A percentile compares a stretch with the other conserved stretches of the same genome.
These are phyloP conservation scores for Carduelis carduelis DNA, from an alignment of 2,797 vertebrate genomes.

Conservation along the genomic window DNA sequence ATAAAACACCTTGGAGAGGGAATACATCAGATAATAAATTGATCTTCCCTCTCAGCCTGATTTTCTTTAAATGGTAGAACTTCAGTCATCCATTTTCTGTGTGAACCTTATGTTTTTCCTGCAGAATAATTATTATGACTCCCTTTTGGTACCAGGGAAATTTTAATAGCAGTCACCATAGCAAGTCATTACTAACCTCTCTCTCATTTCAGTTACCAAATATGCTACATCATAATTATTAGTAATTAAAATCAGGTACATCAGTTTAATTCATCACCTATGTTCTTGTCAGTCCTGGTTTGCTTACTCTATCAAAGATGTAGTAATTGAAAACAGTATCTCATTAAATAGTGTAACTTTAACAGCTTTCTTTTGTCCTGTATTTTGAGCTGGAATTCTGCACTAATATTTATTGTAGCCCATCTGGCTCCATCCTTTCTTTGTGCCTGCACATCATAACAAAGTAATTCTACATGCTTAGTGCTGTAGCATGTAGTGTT, in stretches of 20 bases:
- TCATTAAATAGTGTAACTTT: slow-evolving; percentile 44
- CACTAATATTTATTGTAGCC: neutral
- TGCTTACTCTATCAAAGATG: slow-evolving; percentile 5
- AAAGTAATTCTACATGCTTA: neutral
- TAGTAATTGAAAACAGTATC: slow-evolving; percentile 32
- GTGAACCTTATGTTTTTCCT: slow-evolving; percentile 2
- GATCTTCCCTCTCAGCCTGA: neutral
- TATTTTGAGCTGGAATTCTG: slow-evolving; percentile 21
- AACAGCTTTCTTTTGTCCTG: slow-evolving; percentile 1
- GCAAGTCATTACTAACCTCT: slow-evolving; percentile 27
- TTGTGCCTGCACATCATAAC: neutral
- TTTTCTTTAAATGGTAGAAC: slow-evolving; percentile 12
- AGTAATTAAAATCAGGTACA: slow-evolving; percentile 59
- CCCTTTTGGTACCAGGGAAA: slow-evolving; percentile 21
- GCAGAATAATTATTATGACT: slow-evolving; percentile 24
- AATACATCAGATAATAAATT: neutral
- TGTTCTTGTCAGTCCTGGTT: slow-evolving; percentile 38
- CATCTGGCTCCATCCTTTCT: slow-evolving; percentile 1
- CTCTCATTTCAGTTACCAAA: slow-evolving; percentile 41
- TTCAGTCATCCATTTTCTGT: neutral
- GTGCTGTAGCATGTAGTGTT: neutral
- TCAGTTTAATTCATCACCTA: slow-evolving; percentile 49
- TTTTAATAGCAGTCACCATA: slow-evolving; percentile 41
- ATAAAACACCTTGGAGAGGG: neutral
- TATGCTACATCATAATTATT: slow-evolving; percentile 52